Base-by-base conservation (phyloP, 2,888 invertebrate genomes). In the Melangyna quadrimaculata region DNA sequence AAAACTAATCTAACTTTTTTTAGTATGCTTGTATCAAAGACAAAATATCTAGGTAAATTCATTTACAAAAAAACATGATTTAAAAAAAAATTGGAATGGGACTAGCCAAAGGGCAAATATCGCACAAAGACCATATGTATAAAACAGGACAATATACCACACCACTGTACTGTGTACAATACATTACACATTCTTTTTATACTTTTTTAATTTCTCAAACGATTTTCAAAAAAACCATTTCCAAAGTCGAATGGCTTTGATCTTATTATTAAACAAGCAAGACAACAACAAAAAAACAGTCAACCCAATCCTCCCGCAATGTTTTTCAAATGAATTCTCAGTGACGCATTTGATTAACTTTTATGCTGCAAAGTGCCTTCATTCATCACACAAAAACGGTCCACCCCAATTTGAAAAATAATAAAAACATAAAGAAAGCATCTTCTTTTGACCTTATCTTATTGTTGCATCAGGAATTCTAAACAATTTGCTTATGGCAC, bases 401-500 rank as follows among this genome's bases (percentile, higher is more conserved):
- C 29, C 53, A 67, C 71, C 80, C 79, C 35, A 14, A 48, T 22
- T 9, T 10, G 0, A 43, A 43, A 45, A 19, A 45, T 17, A 17
- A 8, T 12, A 14, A 12, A 2, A 53, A 22, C 5, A 45, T 19
- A 35, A 73, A 45, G 40, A 6, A 55, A 83, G 12, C 71, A 59
- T 75, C 71, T 53, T 75, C 59, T 55, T 63, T 48, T 81, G 77
- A 73, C 72, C 86, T 86, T 86, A 86, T 86, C 86, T 67, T 22
- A 35, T 37, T 86, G 81, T 81, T 81, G 81, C 86, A 86, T 86
- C 86, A 77, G 65, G 86, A 81, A 86, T 86, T 81, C 86, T 6
- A 81, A 86, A 78, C 86, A 86, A 86, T 81, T 86, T 86, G 81
- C 67, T 86, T 86, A 70, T 70, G 77, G 77, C 86, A 86, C 81